Evolutionary conservation across 2,797 vertebrate genomes (phyloP), one percentile per base, ranked within the genome.

Genomic region (Cynopterus sphinx): DNA sequence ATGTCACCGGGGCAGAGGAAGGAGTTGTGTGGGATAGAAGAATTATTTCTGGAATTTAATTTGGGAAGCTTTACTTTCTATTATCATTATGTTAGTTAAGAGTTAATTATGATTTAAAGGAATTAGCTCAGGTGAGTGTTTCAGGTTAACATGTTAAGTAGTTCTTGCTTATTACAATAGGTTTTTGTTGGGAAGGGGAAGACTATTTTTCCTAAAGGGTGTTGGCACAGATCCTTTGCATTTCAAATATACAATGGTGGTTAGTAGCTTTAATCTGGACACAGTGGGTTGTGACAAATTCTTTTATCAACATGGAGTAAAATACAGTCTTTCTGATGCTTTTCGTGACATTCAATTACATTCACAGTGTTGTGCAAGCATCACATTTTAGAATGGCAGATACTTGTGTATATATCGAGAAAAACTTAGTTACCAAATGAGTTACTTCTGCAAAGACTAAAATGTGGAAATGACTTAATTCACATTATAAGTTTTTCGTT

Each of bases 31-130:
- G 46, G 63, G 15, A 55, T 94, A 46, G 93, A 96, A 93, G 22
- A 22, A 77, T 96, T 78, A 36, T 55, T 94, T 94, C 39, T 90
- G 73, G 84, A 79, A 93, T 95, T 94, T 90, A 81, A 85, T 93
- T 87, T 61, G 92, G 46, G 65, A 93, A 36, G 28, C 59, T 92
- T 92, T 94, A 51, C 86, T 96, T 22, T 85, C 12, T 55, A 28
- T 90, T 87, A 43, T 82, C 77, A 26, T 82, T 26, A 6, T 51
- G 57, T 43, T 71, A 78, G 33, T 81, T 90, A 94, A 85, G 73
- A 87, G 85, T 93, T 91, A 78, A 94, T 92, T 91, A 73, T 92
- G 84, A 49, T 51, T 93, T 90, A 89, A 90, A 94, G 59, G 67
- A 93, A 74, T 90, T 74, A 85, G 39, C 21, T 86, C 36, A 77